Evolutionary conservation across 2,113 vertebrate species (phyloP).

Genomic region (Haliaeetus leucogaster): DNA sequence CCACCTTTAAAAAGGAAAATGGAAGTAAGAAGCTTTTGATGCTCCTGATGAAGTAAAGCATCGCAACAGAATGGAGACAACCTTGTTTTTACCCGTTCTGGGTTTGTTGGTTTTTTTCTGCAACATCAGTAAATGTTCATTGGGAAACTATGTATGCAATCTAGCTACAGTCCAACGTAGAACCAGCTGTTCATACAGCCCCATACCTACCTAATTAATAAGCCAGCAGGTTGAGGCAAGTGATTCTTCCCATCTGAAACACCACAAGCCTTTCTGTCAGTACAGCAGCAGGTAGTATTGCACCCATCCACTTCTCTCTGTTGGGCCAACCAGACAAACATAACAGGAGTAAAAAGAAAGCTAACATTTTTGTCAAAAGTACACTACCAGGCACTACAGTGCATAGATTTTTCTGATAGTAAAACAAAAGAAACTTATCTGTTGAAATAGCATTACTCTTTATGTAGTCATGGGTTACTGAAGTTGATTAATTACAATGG

Average conservation of each 20-base stretch:
- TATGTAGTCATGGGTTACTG: not conserved
- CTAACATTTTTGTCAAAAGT: not conserved
- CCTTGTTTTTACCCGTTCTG: not conserved
- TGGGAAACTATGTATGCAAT: not conserved
- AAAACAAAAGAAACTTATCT: not conserved
- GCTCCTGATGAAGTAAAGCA: not conserved
- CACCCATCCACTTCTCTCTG: not conserved
- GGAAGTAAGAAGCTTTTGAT: not conserved
- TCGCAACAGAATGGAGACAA: not conserved
- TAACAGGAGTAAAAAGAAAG: not conserved
- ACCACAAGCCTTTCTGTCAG: not conserved
- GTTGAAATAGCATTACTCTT: not conserved
- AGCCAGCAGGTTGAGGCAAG: not conserved
- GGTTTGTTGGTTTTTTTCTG: not conserved
- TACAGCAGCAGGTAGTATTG: not conserved
- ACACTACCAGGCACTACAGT: not conserved
- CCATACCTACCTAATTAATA: not conserved
- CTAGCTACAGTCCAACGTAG: not conserved
- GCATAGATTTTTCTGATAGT: not conserved
- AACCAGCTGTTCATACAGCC: not conserved
- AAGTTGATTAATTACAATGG: not conserved
- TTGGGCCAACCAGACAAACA: not conserved
- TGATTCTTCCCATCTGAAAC: not conserved
- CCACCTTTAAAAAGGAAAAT: not conserved
- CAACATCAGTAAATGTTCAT: not conserved